phyloP scores from a whole-genome alignment of 2,888 invertebrate species.

The Pimpla rufipes region DNA sequence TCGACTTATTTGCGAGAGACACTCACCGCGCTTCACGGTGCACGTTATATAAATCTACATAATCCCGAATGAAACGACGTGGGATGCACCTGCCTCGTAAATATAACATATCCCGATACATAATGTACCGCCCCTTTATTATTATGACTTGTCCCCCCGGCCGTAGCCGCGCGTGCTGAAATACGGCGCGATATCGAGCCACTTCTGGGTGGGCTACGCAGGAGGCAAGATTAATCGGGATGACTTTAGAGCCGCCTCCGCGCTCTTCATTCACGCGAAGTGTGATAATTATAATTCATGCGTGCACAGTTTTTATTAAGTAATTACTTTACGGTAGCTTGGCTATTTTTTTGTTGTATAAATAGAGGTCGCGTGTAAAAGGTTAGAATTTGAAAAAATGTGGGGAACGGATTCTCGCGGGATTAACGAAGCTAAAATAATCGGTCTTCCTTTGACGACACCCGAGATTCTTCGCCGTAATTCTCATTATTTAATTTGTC shows the following conservation, averaged over 20 bases:
- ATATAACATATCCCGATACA: constrained; percentile 17
- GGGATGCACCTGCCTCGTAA: constrained; percentile 1
- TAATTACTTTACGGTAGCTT: not conserved
- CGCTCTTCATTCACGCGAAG: not conserved
- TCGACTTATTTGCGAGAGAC: not conserved
- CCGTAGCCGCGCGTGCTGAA: not conserved
- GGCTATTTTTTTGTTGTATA: not conserved
- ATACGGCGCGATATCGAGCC: not conserved
- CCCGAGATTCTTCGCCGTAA: not conserved
- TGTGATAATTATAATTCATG: not conserved
- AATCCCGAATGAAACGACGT: constrained; percentile 12
- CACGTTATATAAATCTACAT: constrained; percentile 11
- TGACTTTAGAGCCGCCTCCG: not conserved
- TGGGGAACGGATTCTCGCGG: not conserved
- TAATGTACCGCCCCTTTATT: constrained; percentile 2
- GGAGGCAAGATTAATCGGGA: not conserved
- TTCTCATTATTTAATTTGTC: not conserved
- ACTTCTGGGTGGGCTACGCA: not conserved
- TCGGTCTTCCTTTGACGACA: not conserved
- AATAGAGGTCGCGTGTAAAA: not conserved
- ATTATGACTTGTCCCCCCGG: not conserved
- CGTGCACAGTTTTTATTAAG: not conserved
- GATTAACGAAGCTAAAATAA: not conserved
- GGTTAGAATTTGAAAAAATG: not conserved
- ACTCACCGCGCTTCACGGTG: not conserved